Evolutionary conservation across 2,113 vertebrate genomes (phyloP).

Genomic region (Alouatta palliata): DNA sequence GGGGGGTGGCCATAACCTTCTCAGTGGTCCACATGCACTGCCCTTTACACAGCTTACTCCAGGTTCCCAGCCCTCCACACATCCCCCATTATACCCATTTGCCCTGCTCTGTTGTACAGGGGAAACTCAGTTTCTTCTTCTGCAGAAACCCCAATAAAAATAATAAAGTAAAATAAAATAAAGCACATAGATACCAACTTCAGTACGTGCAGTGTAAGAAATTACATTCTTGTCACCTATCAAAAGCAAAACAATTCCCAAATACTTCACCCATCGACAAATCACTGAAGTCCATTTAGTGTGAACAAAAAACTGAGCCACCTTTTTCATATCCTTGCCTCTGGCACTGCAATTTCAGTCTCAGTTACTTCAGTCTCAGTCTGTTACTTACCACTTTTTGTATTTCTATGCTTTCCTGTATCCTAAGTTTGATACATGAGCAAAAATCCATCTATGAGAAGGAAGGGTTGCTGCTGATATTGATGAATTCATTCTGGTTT

Average conservation of each 20-base stretch:
- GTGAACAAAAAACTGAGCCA: conserved; percentile 49
- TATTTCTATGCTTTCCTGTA: not conserved
- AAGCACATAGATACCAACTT: not conserved
- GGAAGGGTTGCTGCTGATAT: not conserved
- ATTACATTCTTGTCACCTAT: not conserved
- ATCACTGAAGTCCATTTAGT: not conserved
- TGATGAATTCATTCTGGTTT: conserved; percentile 46
- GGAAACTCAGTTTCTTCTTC: not conserved
- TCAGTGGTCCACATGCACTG: no score
- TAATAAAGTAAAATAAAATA: not conserved
- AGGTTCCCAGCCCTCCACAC: not conserved
- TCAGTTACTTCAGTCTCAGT: no score
- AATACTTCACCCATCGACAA: not conserved
- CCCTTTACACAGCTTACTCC: not conserved
- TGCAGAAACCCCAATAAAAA: not conserved
- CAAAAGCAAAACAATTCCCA: not conserved
- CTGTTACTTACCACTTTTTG: not conserved
- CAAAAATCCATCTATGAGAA: conserved; percentile 25
- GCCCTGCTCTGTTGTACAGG: not conserved
- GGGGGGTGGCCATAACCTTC: fast-evolving
- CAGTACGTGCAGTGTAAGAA: not conserved
- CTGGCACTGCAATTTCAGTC: not conserved
- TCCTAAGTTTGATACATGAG: conserved; percentile 41
- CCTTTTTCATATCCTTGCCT: conserved; percentile 19
- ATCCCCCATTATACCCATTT: fast-evolving